phyloP scores from a whole-genome alignment of 2,888 invertebrate species.

The Malthinus flaveolus region DNA sequence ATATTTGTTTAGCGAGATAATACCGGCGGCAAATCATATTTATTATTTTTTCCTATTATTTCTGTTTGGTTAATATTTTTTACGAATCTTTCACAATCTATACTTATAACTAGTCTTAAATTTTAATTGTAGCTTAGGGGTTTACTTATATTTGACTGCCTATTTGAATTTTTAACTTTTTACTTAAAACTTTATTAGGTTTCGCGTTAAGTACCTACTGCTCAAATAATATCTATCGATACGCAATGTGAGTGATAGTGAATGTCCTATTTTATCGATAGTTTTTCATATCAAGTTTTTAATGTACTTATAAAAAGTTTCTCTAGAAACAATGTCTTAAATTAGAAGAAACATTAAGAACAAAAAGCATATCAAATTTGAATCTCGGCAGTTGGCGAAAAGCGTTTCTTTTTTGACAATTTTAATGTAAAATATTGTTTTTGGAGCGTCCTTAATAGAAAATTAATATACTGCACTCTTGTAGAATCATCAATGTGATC shows the following conservation, averaged over 20 bases:
- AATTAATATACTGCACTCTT: constrained; percentile 20
- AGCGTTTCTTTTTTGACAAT: no score
- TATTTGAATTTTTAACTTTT: constrained; percentile 31
- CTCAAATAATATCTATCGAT: constrained; percentile 26
- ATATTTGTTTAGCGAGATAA: constrained; percentile 8
- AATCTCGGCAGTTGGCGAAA: no score
- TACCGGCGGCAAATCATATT: background rate
- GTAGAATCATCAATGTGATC: constrained; percentile 42
- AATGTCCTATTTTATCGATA: constrained; percentile 34
- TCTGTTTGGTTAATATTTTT: constrained; percentile 38
- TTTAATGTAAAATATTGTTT: no score
- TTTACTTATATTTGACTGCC: constrained; percentile 43
- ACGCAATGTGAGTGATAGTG: constrained; percentile 35
- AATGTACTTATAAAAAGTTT: constrained; percentile 35
- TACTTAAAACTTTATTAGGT: background rate
- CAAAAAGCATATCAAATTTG: background rate
- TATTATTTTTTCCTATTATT: constrained; percentile 34
- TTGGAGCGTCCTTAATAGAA: background rate
- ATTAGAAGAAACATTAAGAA: background rate
- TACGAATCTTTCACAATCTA: constrained; percentile 23
- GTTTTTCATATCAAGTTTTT: constrained; percentile 28
- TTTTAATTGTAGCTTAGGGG: constrained; percentile 36
- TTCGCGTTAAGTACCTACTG: background rate
- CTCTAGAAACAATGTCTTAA: no score
- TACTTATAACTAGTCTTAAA: constrained; percentile 41